Evolutionary conservation across 2,797 vertebrate genomes (phyloP).

Genomic region (Sebastolobus altivelis): DNA sequence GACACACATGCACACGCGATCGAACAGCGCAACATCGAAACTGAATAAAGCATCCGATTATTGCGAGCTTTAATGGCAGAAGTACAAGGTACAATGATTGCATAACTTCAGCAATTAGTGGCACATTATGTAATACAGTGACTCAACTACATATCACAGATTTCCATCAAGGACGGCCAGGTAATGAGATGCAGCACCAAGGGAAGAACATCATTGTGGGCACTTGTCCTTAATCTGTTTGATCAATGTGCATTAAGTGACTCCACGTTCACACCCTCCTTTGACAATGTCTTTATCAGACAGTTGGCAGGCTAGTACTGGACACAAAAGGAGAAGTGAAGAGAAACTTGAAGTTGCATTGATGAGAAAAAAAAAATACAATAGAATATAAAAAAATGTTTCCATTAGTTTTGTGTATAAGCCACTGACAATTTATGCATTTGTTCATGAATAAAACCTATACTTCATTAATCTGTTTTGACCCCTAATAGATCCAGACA

Average conservation of each 20-base stretch:
- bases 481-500: not conserved
- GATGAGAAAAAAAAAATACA: not conserved
- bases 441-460: not conserved
- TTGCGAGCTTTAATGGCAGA: slow-evolving; percentile 1
- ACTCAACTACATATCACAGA: slow-evolving; percentile 55
- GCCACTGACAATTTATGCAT: not conserved
- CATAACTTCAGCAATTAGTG: slow-evolving; percentile 54
- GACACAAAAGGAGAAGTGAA: slow-evolving; percentile 17
- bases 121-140: slow-evolving; percentile 53
- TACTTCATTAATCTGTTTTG: not conserved
- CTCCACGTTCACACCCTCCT: slow-evolving; percentile 47
- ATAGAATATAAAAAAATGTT: not conserved
- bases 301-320: slow-evolving; percentile 20
- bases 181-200: slow-evolving; percentile 64
- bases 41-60: slow-evolving; percentile 14
- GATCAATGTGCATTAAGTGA: slow-evolving; percentile 69
- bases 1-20: not conserved
- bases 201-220: slow-evolving; percentile 62
- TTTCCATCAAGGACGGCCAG: slow-evolving; percentile 64
- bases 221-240: slow-evolving; percentile 72
- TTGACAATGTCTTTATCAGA: slow-evolving; percentile 56
- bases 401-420: not conserved
- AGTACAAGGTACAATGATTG: slow-evolving; percentile 29
- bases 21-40: not conserved
- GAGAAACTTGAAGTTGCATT: not conserved